Conservation (phyloP, 1,140 invertebrate genomes). For the Agraylea sexmaculata region DNA sequence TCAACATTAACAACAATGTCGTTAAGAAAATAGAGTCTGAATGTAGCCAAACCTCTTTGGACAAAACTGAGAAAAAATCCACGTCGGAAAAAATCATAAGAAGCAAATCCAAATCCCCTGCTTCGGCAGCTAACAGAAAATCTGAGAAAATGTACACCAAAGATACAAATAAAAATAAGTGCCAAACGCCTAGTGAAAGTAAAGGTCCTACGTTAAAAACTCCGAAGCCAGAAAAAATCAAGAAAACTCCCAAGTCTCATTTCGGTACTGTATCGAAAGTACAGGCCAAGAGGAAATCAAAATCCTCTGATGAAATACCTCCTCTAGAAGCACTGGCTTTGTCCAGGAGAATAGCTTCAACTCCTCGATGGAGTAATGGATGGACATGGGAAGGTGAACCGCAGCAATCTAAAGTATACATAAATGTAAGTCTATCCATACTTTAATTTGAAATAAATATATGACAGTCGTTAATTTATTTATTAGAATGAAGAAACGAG, state of each 20-base stretch:
- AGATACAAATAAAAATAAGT: constrained; percentile 14
- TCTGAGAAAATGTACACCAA: constrained; percentile 12
- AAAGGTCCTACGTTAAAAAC: constrained; percentile 24
- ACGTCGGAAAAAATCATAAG: constrained; percentile 31
- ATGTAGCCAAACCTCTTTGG: constrained; percentile 33
- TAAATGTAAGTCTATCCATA: constrained; percentile 59
- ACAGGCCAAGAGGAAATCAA: constrained; percentile 21
- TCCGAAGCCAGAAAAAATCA: constrained; percentile 28
- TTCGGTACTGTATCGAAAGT: constrained; percentile 23
- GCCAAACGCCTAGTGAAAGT: constrained; percentile 20
- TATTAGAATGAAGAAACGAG: constrained; percentile 69
- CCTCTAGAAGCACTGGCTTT: constrained; percentile 22
- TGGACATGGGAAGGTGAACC: constrained; percentile 84
- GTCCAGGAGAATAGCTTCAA: constrained; percentile 23
- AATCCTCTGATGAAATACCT: constrained; percentile 21
- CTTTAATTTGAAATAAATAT: too few relatives aligned
- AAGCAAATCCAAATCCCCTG: constrained; percentile 29
- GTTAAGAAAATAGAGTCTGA: constrained; percentile 37
- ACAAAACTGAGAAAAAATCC: constrained; percentile 30
- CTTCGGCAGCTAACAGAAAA: constrained; percentile 18
- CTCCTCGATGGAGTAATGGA: constrained; percentile 78
- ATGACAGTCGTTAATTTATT: too few relatives aligned
- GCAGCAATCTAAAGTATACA: constrained; percentile 71
- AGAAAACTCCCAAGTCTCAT: constrained; percentile 20
- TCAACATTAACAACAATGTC: constrained; percentile 42